Conservation (phyloP, 2,888 invertebrate genomes). For the Zygaena filipendulae region DNA sequence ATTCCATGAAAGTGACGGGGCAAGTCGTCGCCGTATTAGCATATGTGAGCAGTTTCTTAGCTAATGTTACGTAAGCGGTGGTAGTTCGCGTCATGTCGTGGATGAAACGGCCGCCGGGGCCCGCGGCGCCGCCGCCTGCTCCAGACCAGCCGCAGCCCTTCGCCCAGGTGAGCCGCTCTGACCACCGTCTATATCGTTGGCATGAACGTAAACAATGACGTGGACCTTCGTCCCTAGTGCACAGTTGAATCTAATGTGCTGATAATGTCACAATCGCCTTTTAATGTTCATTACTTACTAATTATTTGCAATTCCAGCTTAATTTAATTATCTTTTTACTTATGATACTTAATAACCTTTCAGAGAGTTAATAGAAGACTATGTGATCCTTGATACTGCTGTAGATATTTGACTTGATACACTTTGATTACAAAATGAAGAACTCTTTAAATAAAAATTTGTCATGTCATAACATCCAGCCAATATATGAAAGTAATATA, state of each 20-base stretch:
- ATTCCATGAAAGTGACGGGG: conserved; percentile 49
- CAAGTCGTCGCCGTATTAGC: conserved; percentile 36
- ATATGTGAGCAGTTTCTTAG: conserved; percentile 42
- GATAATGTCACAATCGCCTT: conserved; percentile 5
- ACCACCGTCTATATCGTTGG: conserved; percentile 33
- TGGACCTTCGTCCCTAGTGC: conserved; percentile 31
- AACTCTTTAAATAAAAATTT: too few relatives aligned
- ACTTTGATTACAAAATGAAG: too few relatives aligned
- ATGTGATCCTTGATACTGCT: too few relatives aligned
- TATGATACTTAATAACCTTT: too few relatives aligned
- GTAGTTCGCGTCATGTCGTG: conserved; percentile 53
- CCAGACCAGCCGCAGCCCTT: conserved; percentile 36
- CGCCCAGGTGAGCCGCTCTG: conserved; percentile 44
- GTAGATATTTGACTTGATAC: too few relatives aligned
- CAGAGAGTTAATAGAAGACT: too few relatives aligned
- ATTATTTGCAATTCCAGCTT: too few relatives aligned
- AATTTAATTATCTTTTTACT: too few relatives aligned
- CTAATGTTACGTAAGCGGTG: conserved; percentile 61
- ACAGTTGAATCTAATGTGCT: too few relatives aligned
- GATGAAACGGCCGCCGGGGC: conserved; percentile 47
- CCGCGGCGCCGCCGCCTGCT: conserved; percentile 32
- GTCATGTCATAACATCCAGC: too few relatives aligned
- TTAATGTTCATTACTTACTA: too few relatives aligned
- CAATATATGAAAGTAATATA: too few relatives aligned
- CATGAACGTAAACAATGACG: conserved; percentile 56